phyloP scores from a whole-genome alignment of 2,888 invertebrate species.

The Syrphus vitripennis region DNA sequence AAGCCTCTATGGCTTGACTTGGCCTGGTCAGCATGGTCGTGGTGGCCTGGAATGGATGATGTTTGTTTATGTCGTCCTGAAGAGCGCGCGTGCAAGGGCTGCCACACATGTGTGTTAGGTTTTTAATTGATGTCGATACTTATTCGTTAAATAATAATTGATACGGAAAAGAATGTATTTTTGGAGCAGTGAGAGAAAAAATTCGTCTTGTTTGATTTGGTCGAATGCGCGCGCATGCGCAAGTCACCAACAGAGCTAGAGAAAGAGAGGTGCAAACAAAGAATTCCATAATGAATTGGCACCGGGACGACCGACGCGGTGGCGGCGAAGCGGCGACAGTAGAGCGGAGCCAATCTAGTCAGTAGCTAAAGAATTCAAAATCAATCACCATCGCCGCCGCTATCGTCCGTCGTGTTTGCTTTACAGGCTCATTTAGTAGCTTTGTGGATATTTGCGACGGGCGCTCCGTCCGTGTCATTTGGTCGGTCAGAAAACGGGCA shows the following conservation, averaged over 20 bases:
- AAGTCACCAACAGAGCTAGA: constrained; percentile 3
- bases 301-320: not conserved
- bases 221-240: constrained; percentile 10
- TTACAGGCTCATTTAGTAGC: constrained; percentile 67
- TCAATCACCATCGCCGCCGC: constrained; percentile 65
- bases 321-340: not conserved
- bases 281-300: constrained; percentile 63
- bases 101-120: constrained; percentile 53
- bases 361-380: constrained; percentile 64
- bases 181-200: constrained; percentile 28
- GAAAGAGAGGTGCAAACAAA: constrained; percentile 63
- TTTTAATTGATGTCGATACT: constrained; percentile 60
- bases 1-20: not conserved
- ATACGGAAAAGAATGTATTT: constrained; percentile 60
- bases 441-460: constrained; percentile 37
- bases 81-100: constrained; percentile 48
- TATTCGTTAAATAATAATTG: constrained; percentile 41
- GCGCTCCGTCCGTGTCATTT: constrained; percentile 25
- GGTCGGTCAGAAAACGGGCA: constrained; percentile 24
- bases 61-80: constrained; percentile 53
- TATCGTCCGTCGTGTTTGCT: constrained; percentile 61
- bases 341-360: constrained; percentile 60
- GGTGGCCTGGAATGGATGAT: constrained; percentile 31
- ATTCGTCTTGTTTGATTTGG: constrained; percentile 27
- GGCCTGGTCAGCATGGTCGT: not conserved